Conservation (phyloP, 2,113 vertebrate genomes). For the Gasterosteus nipponicus region DNA sequence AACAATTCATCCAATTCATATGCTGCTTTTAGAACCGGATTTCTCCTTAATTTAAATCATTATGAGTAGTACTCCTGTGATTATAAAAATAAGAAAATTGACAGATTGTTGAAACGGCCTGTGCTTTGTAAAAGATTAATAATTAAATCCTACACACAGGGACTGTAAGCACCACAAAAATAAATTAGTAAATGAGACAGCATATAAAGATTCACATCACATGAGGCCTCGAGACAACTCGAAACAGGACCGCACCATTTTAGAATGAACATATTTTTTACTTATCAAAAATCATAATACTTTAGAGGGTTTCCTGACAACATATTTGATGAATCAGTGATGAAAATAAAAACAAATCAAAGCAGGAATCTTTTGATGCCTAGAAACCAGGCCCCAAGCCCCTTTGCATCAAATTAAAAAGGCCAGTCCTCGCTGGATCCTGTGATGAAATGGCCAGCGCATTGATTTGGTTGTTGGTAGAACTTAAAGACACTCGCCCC, state of each 20-base stretch:
- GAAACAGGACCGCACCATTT: constrained; percentile 12
- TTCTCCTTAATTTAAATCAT: background rate
- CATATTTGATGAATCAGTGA: constrained; percentile 1
- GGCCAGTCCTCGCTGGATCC: constrained; percentile 6
- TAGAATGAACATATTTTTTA: background rate
- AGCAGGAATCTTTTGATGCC: background rate
- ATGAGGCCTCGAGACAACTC: background rate
- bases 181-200: background rate
- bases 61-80: background rate
- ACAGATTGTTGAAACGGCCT: background rate
- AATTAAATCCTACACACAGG: background rate
- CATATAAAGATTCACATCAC: background rate
- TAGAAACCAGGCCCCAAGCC: background rate
- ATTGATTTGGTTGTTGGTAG: background rate
- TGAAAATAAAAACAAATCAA: constrained; percentile 1
- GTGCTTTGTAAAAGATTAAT: background rate
- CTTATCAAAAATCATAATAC: constrained; percentile 41
- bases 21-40: background rate
- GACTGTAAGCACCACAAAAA: constrained; percentile 4
- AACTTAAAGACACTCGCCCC: background rate
- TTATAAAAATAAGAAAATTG: background rate
- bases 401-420: constrained; percentile 12
- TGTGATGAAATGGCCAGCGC: background rate
- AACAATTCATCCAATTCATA: background rate
- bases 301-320: constrained; percentile 13